These are phyloP conservation scores for Hassar affinis DNA, from an alignment of 2,113 vertebrate genomes.

Conservation along the genomic window DNA sequence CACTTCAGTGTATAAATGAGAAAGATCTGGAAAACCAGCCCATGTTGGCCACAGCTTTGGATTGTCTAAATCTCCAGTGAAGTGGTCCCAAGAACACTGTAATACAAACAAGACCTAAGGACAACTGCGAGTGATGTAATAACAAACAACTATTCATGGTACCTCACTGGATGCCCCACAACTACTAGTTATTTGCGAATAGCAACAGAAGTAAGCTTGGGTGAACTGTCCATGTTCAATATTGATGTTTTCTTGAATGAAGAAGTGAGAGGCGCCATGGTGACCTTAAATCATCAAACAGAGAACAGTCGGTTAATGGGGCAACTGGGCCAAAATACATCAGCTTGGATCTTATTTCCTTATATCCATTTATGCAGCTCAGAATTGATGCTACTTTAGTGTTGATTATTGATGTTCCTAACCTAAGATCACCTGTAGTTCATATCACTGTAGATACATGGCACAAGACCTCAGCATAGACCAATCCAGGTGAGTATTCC, in stretches of 20 bases:
- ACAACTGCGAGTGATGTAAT: neutral
- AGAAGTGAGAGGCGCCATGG: neutral
- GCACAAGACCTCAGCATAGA: neutral
- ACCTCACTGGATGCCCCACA: neutral
- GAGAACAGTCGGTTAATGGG: neutral
- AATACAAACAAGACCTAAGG: neutral
- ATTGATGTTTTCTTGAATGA: neutral
- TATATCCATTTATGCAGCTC: neutral
- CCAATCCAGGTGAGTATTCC: neutral
- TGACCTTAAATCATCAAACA: neutral
- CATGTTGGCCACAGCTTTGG: neutral
- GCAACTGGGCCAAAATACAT: neutral
- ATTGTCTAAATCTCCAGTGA: neutral
- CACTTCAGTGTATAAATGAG: too few relatives aligned
- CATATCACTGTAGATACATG: neutral
- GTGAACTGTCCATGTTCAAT: neutral
- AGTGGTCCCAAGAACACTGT: neutral
- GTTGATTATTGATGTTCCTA: neutral
- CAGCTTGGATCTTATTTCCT: neutral
- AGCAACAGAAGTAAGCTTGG: neutral
- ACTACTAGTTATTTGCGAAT: neutral
- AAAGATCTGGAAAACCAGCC: neutral
- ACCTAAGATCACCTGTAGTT: neutral
- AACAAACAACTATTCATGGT: neutral
- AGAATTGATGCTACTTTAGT: neutral